These are phyloP conservation scores for Phacellophora camtschatica DNA, from an alignment of 30 jellyfish, hydroid and myxozoan species.

Conservation along the genomic window DNA sequence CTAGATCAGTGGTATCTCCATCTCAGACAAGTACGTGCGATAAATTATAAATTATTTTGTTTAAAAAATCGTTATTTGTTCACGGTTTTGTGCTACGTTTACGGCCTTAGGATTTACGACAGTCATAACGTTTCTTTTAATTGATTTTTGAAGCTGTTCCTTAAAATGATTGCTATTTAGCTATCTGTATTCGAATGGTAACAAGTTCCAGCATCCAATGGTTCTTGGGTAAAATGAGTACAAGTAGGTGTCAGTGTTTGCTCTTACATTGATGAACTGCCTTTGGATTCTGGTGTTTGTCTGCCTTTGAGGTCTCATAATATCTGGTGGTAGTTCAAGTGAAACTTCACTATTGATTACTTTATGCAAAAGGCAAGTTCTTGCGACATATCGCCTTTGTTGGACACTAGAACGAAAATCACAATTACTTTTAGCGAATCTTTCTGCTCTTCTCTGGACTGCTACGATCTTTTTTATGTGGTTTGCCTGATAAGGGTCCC, in stretches of 20 bases:
- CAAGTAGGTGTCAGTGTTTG: not conserved
- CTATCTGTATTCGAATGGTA: not conserved
- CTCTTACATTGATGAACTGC: not conserved
- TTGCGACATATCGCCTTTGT: not conserved
- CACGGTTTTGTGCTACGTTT: constrained; percentile 14
- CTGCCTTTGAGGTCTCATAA: not conserved
- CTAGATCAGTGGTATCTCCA: not conserved
- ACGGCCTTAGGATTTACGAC: constrained; percentile 8
- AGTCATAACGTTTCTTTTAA: constrained; percentile 5
- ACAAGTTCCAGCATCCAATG: not conserved
- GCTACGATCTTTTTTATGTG: not conserved
- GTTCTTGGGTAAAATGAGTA: constrained; percentile 11
- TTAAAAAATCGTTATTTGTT: not conserved
- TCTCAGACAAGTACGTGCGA: not conserved
- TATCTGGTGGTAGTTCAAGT: not conserved
- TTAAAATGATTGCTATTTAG: constrained; percentile 15
- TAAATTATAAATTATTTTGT: not conserved
- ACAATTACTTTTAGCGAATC: not conserved
- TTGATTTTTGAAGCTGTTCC: constrained; percentile 1
- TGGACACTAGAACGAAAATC: not conserved
- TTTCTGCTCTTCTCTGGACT: not conserved
- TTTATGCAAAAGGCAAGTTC: not conserved
- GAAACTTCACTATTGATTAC: not conserved
- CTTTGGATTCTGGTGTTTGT: not conserved
- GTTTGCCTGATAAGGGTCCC: not conserved